A percentile compares a stretch with the other conserved stretches of the same genome.
These are phyloP conservation scores for Octonoba sinensis DNA, from an alignment of 2,888 invertebrate species.

Conservation along the genomic window DNA sequence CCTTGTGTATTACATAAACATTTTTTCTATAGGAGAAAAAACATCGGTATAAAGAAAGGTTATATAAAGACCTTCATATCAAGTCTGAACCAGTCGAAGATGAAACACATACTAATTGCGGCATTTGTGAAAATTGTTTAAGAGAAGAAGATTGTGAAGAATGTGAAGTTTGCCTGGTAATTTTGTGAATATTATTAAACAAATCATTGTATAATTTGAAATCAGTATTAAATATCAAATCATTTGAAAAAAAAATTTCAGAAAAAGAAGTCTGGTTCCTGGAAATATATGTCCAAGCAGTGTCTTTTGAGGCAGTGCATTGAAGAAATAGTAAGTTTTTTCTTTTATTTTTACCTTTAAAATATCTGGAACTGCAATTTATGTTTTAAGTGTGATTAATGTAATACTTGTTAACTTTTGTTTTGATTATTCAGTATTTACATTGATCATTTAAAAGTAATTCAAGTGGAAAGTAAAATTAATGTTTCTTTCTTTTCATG, in stretches of 20 bases:
- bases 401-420: too few relatives aligned
- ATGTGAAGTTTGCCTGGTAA: slow-evolving; percentile 59
- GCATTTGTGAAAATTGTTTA: slow-evolving; percentile 62
- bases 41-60: slow-evolving; percentile 48
- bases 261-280: slow-evolving; percentile 51
- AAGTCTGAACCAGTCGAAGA: slow-evolving; percentile 49
- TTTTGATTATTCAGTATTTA: too few relatives aligned
- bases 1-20: too few relatives aligned
- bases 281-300: slow-evolving; percentile 38
- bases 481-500: too few relatives aligned
- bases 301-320: slow-evolving; percentile 55
- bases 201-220: background rate
- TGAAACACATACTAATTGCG: slow-evolving; percentile 45
- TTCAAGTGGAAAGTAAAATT: too few relatives aligned
- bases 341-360: background rate
- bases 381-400: too few relatives aligned
- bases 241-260: slow-evolving; percentile 6
- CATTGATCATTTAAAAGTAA: too few relatives aligned
- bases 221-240: background rate
- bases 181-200: background rate
- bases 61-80: slow-evolving; percentile 43
- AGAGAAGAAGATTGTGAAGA: slow-evolving; percentile 62
- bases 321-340: slow-evolving; percentile 53
- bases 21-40: slow-evolving; percentile 44
- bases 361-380: background rate